These are phyloP conservation scores for Priocnemis perturbator DNA, from an alignment of 2,888 invertebrate species.

Conservation along the genomic window DNA sequence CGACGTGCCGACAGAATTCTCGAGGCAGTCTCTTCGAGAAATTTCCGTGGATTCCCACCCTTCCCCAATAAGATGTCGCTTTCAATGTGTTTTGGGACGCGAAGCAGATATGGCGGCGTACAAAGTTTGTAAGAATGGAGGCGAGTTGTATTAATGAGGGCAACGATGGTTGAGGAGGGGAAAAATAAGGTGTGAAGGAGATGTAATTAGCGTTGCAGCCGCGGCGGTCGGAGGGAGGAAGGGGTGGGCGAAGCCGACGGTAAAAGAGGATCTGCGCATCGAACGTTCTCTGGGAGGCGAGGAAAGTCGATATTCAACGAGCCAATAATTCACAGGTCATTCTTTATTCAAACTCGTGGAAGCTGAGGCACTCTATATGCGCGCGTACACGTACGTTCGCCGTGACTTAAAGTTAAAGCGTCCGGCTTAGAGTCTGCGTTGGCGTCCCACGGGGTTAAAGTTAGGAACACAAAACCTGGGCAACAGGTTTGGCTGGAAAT, in stretches of 20 bases:
- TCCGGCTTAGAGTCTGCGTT: no score
- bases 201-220: constrained; percentile 21
- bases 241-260: background rate
- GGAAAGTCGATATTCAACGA: constrained; percentile 52
- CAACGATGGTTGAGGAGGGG: background rate
- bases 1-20: no score
- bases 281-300: constrained; percentile 18
- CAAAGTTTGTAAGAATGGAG: constrained; percentile 23
- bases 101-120: background rate
- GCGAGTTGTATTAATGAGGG: constrained; percentile 27
- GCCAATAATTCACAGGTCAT: constrained; percentile 54
- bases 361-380: background rate
- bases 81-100: no score
- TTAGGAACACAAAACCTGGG: no score
- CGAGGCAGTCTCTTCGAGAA: no score
- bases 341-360: constrained; percentile 51
- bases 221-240: no score
- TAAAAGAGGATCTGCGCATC: constrained; percentile 3
- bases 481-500: no score
- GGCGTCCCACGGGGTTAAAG: no score
- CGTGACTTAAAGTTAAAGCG: no score
- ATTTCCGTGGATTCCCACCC: no score
- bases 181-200: constrained; percentile 30
- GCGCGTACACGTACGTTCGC: no score
- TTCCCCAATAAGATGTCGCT: no score